Percentiles rank a stretch among this genome's conserved stretches.
Conservation (phyloP, 2,113 vertebrate genomes). For the Salvelinus namaycush region DNA sequence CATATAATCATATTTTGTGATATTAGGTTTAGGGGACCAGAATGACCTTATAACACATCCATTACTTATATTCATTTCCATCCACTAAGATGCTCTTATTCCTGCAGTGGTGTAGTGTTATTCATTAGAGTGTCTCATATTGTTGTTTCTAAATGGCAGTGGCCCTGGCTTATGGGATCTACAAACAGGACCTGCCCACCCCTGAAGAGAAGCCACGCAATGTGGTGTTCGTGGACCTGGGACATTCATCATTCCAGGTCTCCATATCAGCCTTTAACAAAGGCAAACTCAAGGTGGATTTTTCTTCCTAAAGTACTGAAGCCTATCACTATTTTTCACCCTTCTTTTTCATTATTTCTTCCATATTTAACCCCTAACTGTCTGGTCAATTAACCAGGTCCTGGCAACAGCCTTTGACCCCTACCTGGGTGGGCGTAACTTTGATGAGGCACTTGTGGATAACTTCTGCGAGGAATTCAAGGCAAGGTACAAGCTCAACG, state of each 20-base stretch:
- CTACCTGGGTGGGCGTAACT: slow-evolving; percentile 88
- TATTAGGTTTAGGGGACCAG: neutral
- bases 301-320: neutral
- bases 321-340: neutral
- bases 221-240: slow-evolving; percentile 93
- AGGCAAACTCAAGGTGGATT: slow-evolving; percentile 91
- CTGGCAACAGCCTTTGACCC: slow-evolving; percentile 90
- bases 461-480: slow-evolving; percentile 93
- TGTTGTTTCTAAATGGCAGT: slow-evolving; percentile 71
- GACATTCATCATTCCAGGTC: slow-evolving; percentile 93
- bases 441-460: slow-evolving; percentile 89
- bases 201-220: slow-evolving; percentile 92
- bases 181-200: slow-evolving; percentile 92
- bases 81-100: too few relatives aligned
- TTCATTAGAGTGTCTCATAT: neutral
- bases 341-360: neutral
- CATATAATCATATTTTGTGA: neutral
- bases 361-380: neutral
- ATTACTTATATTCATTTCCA: neutral
- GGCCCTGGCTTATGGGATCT: slow-evolving; percentile 94
- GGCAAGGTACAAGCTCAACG: slow-evolving; percentile 87
- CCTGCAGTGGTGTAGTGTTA: too few relatives aligned
- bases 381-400: slow-evolving; percentile 64
- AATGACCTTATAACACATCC: neutral
- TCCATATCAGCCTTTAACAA: slow-evolving; percentile 94